phyloP scores from a whole-genome alignment of 53 echinoderm and acorn worm species.

The Pentamera pediparva region DNA sequence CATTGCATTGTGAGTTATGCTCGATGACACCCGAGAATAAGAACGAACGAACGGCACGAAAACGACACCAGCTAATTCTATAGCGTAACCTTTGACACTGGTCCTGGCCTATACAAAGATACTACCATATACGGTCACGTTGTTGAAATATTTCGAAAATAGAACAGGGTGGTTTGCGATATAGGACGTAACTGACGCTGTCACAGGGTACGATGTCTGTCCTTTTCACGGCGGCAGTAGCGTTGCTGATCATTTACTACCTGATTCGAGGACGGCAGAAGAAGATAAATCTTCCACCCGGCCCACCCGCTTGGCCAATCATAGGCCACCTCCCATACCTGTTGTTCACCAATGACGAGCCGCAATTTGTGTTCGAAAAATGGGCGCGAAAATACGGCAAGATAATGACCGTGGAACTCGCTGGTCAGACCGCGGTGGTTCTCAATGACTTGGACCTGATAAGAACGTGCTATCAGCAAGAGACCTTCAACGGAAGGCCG shows the following conservation, averaged over 20 bases:
- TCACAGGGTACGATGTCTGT: too few relatives aligned
- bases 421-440: constrained; percentile 29
- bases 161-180: too few relatives aligned
- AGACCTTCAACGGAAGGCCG: constrained; percentile 22
- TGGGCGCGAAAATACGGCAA: constrained; percentile 25
- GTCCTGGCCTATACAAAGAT: too few relatives aligned
- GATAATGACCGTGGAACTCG: constrained; percentile 17
- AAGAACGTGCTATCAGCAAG: neutral
- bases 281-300: constrained; percentile 2
- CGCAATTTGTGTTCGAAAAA: constrained; percentile 32
- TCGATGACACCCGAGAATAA: too few relatives aligned
- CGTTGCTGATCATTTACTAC: neutral
- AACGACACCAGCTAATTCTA: too few relatives aligned
- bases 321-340: constrained; percentile 17
- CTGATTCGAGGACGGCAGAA: neutral
- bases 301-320: constrained; percentile 26
- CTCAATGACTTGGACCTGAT: constrained; percentile 27
- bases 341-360: constrained; percentile 27
- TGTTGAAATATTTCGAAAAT: too few relatives aligned
- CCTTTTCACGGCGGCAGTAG: neutral
- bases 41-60: too few relatives aligned
- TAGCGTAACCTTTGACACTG: too few relatives aligned
- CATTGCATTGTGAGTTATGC: too few relatives aligned
- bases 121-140: too few relatives aligned
- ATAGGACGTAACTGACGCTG: too few relatives aligned